Evolutionary conservation across 2,797 vertebrate genomes (phyloP).

Genomic region (Oophaga sylvatica): DNA sequence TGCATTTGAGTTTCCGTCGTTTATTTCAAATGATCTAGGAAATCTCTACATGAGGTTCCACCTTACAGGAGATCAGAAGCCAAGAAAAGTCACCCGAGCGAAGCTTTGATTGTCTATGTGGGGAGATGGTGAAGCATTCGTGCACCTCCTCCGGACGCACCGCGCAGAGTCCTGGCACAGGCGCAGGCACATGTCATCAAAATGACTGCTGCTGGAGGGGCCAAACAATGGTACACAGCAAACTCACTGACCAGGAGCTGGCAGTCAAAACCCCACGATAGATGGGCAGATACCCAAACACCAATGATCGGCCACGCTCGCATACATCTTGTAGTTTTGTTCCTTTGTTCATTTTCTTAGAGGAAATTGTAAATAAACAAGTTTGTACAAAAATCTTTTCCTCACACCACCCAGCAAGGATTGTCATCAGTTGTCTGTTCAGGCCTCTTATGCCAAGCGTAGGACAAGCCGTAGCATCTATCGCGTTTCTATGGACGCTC

Average conservation of each 20-base stretch:
- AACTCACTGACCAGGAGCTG: not conserved
- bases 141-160: conserved; percentile 13
- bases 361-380: not conserved
- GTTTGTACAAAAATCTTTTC: not conserved
- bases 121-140: not conserved
- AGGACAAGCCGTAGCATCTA: no score
- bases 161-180: conserved; percentile 16
- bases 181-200: not conserved
- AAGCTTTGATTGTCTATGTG: not conserved
- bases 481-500: no score
- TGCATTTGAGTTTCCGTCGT: not conserved
- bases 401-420: no score
- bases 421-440: no score
- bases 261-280: not conserved
- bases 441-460: no score
- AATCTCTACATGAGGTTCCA: not conserved
- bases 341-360: not conserved
- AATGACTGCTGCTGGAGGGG: not conserved
- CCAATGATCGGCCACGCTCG: not conserved
- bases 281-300: not conserved
- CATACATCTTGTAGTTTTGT: no score
- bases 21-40: not conserved
- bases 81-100: not conserved
- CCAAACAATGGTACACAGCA: not conserved
- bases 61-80: not conserved